Percentiles rank a stretch among this genome's conserved stretches.
Evolutionary conservation across 2,888 invertebrate species (phyloP).

Genomic region (Pseudococcus longispinus): DNA sequence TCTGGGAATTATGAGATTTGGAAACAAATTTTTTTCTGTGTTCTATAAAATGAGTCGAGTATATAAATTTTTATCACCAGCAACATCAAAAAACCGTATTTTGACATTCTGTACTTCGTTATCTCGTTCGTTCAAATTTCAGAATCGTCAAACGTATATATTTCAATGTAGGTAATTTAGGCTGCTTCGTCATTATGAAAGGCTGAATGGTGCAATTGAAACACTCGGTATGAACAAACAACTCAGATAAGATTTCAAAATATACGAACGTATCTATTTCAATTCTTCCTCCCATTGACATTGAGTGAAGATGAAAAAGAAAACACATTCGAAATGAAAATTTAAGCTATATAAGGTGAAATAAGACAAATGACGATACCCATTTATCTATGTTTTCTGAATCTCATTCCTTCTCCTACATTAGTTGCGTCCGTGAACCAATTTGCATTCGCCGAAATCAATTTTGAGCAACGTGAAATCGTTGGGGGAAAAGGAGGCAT

Average conservation of each 20-base stretch:
- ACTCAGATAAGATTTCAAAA: neutral
- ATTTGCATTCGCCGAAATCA: neutral
- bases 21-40: no score
- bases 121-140: neutral
- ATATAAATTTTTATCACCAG: no score
- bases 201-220: neutral
- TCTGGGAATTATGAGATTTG: no score
- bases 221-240: neutral
- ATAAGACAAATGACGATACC: neutral
- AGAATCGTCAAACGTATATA: neutral
- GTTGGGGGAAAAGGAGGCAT: neutral
- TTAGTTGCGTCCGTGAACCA: neutral
- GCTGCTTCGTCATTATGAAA: neutral
- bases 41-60: no score
- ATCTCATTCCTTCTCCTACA: neutral
- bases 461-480: neutral
- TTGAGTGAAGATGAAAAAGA: neutral
- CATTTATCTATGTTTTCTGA: neutral
- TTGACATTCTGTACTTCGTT: neutral
- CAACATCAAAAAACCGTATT: no score
- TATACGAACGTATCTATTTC: neutral
- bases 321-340: neutral
- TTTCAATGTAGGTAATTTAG: neutral
- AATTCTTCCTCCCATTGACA: neutral
- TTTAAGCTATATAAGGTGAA: neutral